Conservation (phyloP, 2,113 vertebrate genomes). For the Ailurus styani region DNA sequence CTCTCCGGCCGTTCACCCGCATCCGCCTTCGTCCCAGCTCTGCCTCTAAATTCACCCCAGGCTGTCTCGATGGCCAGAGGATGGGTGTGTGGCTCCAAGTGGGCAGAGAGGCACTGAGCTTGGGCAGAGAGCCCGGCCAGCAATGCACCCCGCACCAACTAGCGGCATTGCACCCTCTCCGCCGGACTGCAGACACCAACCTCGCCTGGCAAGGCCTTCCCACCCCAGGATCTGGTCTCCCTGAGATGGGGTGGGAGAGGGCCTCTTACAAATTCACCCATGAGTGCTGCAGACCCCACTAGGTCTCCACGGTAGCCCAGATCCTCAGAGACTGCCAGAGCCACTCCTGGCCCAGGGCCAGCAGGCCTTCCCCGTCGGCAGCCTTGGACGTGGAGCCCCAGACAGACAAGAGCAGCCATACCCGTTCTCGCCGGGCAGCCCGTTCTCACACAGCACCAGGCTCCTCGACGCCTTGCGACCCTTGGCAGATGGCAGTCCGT, state of each 20-base stretch:
- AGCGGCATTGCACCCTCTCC: accelerated
- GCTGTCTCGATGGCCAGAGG: not conserved
- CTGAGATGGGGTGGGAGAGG: not conserved
- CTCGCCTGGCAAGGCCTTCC: not conserved
- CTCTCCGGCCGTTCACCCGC: not conserved
- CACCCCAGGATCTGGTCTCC: not conserved
- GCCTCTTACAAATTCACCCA: not conserved
- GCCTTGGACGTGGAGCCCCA: not conserved
- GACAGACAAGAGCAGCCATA: slow-evolving; percentile 46
- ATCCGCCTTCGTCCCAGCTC: not conserved
- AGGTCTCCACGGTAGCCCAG: not conserved
- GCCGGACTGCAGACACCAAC: not conserved
- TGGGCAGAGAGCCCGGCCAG: not conserved
- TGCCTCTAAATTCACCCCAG: not conserved
- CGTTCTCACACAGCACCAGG: slow-evolving; percentile 42
- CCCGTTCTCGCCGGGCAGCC: slow-evolving; percentile 31
- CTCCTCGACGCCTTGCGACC: slow-evolving; percentile 25
- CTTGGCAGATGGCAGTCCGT: slow-evolving; percentile 56
- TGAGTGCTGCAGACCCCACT: not conserved
- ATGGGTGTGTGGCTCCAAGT: not conserved
- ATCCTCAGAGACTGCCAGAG: not conserved
- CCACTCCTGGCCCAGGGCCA: not conserved
- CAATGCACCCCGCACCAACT: accelerated
- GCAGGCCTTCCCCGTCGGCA: not conserved
- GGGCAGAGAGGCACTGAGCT: not conserved